Evolutionary conservation across 2,888 invertebrate species (phyloP).

Genomic region (Watsonalla binaria): DNA sequence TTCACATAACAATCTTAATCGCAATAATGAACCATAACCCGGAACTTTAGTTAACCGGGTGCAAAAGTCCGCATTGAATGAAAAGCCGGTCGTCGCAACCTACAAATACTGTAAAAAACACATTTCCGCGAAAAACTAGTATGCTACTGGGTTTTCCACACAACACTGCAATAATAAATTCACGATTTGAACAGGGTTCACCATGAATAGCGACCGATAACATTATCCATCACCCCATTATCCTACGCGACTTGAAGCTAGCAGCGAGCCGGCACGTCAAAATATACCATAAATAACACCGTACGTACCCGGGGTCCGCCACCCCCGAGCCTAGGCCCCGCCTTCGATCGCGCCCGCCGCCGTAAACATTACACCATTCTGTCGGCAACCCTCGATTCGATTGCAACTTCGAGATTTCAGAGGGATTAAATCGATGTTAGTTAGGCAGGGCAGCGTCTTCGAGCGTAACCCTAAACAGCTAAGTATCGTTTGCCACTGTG

Average conservation of each 20-base stretch:
- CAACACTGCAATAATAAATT: slow-evolving; percentile 49
- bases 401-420: slow-evolving; percentile 34
- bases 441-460: slow-evolving; percentile 30
- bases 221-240: slow-evolving; percentile 77
- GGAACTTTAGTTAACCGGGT: slow-evolving; percentile 19
- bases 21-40: slow-evolving; percentile 17
- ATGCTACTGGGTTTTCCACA: slow-evolving; percentile 50
- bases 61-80: slow-evolving; percentile 38
- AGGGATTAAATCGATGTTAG: slow-evolving; percentile 39
- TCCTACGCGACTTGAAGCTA: slow-evolving; percentile 68
- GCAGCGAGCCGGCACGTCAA: slow-evolving; percentile 70
- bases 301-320: slow-evolving; percentile 57
- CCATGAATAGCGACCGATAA: slow-evolving; percentile 72
- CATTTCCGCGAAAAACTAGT: slow-evolving; percentile 29
- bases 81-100: slow-evolving; percentile 42
- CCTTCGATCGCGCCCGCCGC: slow-evolving; percentile 46
- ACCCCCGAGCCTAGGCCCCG: slow-evolving; percentile 37
- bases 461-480: slow-evolving; percentile 18
- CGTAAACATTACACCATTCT: slow-evolving; percentile 26
- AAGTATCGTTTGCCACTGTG: slow-evolving; percentile 29
- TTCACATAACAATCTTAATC: slow-evolving; percentile 15
- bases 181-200: slow-evolving; percentile 56
- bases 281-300: slow-evolving; percentile 75
- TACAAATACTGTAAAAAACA: slow-evolving; percentile 33
- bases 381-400: slow-evolving; percentile 27